Evolutionary conservation across 2,888 invertebrate genomes (phyloP).

Genomic region (Phania funesta): DNA sequence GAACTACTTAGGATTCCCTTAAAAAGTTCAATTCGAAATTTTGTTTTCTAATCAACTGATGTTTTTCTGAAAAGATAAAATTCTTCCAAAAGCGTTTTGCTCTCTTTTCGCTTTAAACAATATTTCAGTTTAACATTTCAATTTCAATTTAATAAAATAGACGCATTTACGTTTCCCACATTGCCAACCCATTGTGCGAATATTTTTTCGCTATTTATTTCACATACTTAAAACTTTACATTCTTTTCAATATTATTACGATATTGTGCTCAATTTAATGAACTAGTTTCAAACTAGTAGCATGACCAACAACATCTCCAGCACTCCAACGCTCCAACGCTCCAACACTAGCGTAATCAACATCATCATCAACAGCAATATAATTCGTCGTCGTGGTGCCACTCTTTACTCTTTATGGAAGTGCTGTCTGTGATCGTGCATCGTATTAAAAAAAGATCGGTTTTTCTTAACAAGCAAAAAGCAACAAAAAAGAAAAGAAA

Average conservation of each 20-base stretch:
- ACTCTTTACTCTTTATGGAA: slow-evolving; percentile 6
- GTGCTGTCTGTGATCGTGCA: slow-evolving; percentile 14
- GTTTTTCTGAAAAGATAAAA: too few relatives aligned
- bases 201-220: not conserved
- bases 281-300: slow-evolving; percentile 48
- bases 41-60: too few relatives aligned
- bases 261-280: slow-evolving; percentile 52
- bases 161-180: not conserved
- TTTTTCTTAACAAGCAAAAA: not conserved
- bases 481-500: not conserved
- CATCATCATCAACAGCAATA: not conserved
- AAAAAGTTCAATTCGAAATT: too few relatives aligned
- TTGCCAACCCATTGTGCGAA: slow-evolving; percentile 13
- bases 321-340: not conserved
- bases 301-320: slow-evolving; percentile 34
- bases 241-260: slow-evolving; percentile 36
- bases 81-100: too few relatives aligned
- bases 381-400: slow-evolving; percentile 3
- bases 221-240: not conserved
- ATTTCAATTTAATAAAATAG: too few relatives aligned
- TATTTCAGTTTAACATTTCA: too few relatives aligned
- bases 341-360: slow-evolving; percentile 13
- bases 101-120: too few relatives aligned
- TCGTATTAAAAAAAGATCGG: not conserved
- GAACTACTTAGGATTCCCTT: too few relatives aligned